These are phyloP conservation scores for Acheta domesticus DNA, from an alignment of 2,888 invertebrate genomes.

Conservation along the genomic window DNA sequence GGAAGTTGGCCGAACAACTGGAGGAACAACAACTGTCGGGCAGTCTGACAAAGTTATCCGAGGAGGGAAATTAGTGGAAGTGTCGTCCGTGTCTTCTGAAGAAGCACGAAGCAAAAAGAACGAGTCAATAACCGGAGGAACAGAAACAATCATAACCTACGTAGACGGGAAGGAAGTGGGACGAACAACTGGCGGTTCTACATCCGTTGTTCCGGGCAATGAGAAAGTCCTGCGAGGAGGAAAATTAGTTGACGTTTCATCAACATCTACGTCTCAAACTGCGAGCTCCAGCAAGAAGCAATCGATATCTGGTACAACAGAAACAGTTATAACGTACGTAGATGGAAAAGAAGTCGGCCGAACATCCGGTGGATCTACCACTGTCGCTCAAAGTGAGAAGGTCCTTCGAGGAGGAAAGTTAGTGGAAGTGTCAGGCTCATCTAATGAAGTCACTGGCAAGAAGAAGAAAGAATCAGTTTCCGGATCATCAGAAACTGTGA, in stretches of 20 bases:
- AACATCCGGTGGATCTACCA: background rate
- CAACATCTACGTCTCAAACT: background rate
- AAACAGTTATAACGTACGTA: background rate
- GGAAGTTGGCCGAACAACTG: background rate
- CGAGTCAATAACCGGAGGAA: background rate
- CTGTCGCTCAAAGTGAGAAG: background rate
- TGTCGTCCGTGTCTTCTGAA: background rate
- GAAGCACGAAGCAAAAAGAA: background rate
- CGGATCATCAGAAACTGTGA: background rate
- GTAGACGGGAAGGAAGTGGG: background rate
- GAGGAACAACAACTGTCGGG: background rate
- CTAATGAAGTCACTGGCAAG: background rate
- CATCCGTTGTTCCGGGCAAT: background rate
- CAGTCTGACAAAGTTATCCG: background rate
- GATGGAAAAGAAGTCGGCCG: background rate
- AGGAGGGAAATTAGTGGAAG: background rate
- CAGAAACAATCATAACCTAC: conserved; percentile 18
- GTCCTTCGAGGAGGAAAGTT: background rate
- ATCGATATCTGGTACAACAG: background rate
- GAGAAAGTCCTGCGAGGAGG: background rate
- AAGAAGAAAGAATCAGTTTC: background rate
- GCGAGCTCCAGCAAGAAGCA: background rate
- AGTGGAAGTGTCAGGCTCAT: background rate
- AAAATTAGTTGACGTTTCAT: background rate
- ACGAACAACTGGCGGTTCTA: background rate